phyloP scores from a whole-genome alignment of 1,140 invertebrate species.

The Bathynomus jamesi region DNA sequence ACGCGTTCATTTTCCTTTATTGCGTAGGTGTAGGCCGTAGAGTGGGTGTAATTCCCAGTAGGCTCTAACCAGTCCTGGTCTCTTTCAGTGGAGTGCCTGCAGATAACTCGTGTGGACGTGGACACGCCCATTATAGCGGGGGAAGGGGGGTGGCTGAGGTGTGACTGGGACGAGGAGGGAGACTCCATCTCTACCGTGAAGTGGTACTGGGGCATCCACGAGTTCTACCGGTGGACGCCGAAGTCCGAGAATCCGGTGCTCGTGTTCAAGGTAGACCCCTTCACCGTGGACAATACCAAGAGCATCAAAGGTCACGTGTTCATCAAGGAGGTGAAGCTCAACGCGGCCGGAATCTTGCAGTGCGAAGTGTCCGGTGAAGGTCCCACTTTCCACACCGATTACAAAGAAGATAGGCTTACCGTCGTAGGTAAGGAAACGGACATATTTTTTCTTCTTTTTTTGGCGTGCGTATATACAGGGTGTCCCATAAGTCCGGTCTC shows the following conservation, averaged over 20 bases:
- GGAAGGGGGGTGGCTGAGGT: not conserved
- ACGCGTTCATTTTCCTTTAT: too few relatives aligned
- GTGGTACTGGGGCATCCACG: conserved; percentile 14
- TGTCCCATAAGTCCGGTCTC: too few relatives aligned
- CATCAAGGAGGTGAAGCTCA: conserved; percentile 2
- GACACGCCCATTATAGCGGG: not conserved
- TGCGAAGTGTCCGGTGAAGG: conserved; percentile 12
- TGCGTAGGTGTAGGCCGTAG: too few relatives aligned
- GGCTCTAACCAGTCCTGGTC: too few relatives aligned
- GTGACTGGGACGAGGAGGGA: not conserved
- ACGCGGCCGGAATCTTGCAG: not conserved
- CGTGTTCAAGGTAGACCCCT: conserved; percentile 11
- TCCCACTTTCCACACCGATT: conserved; percentile 10
- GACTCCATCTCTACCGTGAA: conserved; percentile 7
- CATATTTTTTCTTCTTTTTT: too few relatives aligned
- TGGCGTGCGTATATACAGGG: too few relatives aligned
- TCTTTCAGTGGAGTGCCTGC: not conserved
- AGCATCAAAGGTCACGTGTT: conserved; percentile 5
- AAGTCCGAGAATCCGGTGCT: not conserved
- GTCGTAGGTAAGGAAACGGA: conserved; percentile 6
- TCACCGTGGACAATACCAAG: conserved; percentile 8
- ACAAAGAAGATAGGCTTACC: conserved; percentile 1
- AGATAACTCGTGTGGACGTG: not conserved
- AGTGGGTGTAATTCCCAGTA: too few relatives aligned
- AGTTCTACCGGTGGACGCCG: conserved; percentile 17